Evolutionary conservation across 2,113 vertebrate species (phyloP).

Genomic region (Bucco capensis): DNA sequence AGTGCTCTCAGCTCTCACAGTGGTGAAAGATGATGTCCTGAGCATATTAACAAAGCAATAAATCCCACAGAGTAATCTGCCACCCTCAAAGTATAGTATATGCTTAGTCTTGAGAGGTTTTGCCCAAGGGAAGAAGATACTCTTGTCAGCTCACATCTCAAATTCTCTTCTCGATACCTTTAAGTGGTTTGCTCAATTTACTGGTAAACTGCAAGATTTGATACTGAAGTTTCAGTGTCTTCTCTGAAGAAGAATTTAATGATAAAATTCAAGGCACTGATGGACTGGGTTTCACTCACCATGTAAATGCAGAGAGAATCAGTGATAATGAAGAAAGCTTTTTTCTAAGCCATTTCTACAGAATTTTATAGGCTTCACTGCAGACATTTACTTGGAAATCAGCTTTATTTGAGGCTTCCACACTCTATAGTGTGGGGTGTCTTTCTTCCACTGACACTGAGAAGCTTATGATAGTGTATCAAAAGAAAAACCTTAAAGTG

Average conservation of each 20-base stretch:
- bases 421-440: background rate
- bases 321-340: background rate
- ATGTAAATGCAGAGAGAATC: background rate
- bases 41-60: slow-evolving; percentile 7
- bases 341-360: background rate
- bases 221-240: background rate
- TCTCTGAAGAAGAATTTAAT: background rate
- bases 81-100: background rate
- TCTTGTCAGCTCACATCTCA: background rate
- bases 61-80: background rate
- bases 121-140: background rate
- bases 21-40: background rate
- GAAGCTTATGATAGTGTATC: background rate
- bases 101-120: background rate
- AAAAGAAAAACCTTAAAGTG: background rate
- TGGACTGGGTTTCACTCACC: background rate
- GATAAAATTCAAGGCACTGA: background rate
- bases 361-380: background rate
- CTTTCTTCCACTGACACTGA: background rate
- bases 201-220: background rate
- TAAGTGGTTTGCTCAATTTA: background rate
- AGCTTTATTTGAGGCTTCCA: background rate
- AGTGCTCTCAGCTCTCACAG: background rate
- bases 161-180: background rate
- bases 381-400: background rate